Percentiles rank a stretch among this genome's conserved stretches.
Conservation (phyloP, 2,888 invertebrate species). For the Allacma fusca region DNA sequence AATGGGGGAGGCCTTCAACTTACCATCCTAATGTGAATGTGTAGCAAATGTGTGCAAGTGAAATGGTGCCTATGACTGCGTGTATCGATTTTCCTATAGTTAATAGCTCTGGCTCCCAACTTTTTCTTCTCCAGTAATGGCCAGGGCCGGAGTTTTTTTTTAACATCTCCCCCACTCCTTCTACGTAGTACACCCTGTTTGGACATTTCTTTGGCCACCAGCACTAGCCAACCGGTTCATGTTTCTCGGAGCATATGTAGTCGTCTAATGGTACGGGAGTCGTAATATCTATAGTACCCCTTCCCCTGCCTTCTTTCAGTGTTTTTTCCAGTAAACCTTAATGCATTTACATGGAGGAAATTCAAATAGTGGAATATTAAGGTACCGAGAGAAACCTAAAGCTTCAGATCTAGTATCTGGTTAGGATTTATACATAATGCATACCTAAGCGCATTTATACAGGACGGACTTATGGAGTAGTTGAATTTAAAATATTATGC, state of each 20-base stretch:
- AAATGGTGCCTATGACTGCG: conserved; percentile 25
- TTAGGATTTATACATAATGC: conserved; percentile 27
- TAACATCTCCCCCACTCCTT: background rate
- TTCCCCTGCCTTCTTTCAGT: background rate
- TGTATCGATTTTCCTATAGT: conserved; percentile 38
- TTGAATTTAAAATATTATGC: conserved; percentile 31
- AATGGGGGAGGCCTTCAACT: conserved; percentile 26
- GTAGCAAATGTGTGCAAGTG: conserved; percentile 20
- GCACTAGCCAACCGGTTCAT: conserved; percentile 8
- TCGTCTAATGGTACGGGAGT: no score
- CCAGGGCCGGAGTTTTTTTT: conserved; percentile 24
- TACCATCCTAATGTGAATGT: conserved; percentile 4
- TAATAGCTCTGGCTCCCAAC: conserved; percentile 22
- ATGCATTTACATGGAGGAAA: conserved; percentile 17
- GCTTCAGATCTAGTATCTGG: background rate
- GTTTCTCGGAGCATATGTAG: background rate
- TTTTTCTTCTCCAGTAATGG: conserved; percentile 24
- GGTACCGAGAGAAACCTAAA: background rate
- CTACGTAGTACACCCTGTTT: conserved; percentile 9
- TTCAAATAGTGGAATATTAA: background rate
- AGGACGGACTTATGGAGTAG: conserved; percentile 3
- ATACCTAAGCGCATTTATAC: conserved; percentile 1
- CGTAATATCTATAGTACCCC: background rate
- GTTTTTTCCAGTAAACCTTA: background rate
- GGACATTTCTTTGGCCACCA: conserved; percentile 35